Base-by-base conservation (phyloP, 1,140 invertebrate genomes). In the Eubasilissa regina region DNA sequence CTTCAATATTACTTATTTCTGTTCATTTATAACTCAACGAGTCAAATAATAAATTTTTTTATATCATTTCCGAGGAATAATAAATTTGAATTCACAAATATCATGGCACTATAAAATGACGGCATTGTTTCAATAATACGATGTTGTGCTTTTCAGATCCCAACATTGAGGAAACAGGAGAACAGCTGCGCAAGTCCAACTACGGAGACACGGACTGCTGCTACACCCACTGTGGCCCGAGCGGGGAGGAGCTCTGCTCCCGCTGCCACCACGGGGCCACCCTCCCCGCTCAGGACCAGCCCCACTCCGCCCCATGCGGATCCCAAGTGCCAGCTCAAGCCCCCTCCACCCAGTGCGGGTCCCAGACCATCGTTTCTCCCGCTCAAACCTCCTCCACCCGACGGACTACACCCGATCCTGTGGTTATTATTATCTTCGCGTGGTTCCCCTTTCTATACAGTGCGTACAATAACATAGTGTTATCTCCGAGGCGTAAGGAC, bases 151-250 rank as follows among this genome's bases (percentile, higher is more conserved):
- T 75, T 91, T 90, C 88, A 92, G 92, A 92, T 87, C 91, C 91
- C 21, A 92, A 92, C 81, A 92, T 92, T 79, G 90, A 88, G 77
- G 91, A 92, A 84, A 90, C 90, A 84, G 90, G 90, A 0, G 87
- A 88, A 78, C 91, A 92, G 84, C 88, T 88, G 80, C 77, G 81
- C 81, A 90, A 90, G 75, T 90, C 91, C 53, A 87, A 90, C 81
- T 89, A 91, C 83, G 89, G 88, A 80, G 85, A 86, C 84, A 87
- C 87, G 75, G 89, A 90, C 84, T 92, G 91, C 84, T 92, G 92
- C 85, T 92, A 91, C 84, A 85, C 85, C 35, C 85, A 89, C 80
- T 92, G 91, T 85, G 88, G 89, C 0, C 51, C 83, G 84, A 19
- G 84, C 87, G 75, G 86, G 83, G 73, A 84, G 84, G 81, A 84